Conservation (phyloP, 2,113 vertebrate species). For the Psettodes erumei region DNA sequence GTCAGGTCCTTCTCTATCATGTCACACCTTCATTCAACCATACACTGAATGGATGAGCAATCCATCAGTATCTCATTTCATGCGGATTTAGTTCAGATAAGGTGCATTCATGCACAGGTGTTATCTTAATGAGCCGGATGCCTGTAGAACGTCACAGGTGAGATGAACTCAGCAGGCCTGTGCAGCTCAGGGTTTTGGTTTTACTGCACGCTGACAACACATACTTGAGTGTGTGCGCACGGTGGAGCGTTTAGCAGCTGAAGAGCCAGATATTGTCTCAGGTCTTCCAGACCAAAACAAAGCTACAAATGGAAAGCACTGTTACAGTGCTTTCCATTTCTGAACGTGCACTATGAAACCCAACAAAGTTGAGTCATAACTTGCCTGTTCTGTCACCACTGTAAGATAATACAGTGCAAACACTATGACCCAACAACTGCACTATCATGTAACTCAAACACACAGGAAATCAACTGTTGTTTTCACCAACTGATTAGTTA, state of each 20-base stretch:
- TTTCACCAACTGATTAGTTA: neutral
- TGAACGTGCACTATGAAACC: no score
- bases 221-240: neutral
- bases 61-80: neutral
- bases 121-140: neutral
- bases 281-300: no score
- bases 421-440: neutral
- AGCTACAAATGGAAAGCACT: no score
- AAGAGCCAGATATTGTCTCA: no score
- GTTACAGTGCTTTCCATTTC: neutral
- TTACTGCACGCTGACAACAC: neutral
- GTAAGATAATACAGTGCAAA: neutral
- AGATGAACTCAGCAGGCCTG: neutral
- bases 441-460: neutral
- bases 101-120: neutral
- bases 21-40: neutral
- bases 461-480: no score
- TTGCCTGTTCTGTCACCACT: neutral
- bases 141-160: neutral
- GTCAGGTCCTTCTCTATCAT: neutral
- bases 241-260: no score
- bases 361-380: no score
- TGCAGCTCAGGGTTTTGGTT: neutral
- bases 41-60: neutral
- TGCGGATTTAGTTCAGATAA: neutral